phyloP scores from a whole-genome alignment of 2,888 invertebrate species.

The Drosophila nr. fundita region DNA sequence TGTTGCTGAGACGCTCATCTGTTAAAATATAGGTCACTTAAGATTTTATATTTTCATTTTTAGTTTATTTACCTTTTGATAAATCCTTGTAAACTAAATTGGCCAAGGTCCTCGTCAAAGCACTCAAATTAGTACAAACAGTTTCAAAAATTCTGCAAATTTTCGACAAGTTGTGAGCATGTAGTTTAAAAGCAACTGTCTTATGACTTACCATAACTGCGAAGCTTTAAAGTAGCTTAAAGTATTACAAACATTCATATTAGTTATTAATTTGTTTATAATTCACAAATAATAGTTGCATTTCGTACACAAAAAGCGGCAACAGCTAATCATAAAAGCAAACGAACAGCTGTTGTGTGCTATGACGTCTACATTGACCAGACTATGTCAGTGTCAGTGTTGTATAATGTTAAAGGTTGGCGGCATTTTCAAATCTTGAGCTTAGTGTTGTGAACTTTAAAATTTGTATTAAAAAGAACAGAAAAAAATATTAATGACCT shows the following conservation, averaged over 20 bases:
- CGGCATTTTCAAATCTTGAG: slow-evolving; percentile 31
- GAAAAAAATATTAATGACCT: not conserved
- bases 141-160: slow-evolving; percentile 83
- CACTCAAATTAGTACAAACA: slow-evolving; percentile 84
- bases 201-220: slow-evolving; percentile 37
- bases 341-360: slow-evolving; percentile 36
- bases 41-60: not conserved
- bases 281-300: not conserved
- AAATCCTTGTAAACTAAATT: slow-evolving; percentile 87
- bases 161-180: not conserved
- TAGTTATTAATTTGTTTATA: not conserved
- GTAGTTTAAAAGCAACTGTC: not conserved
- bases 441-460: not conserved
- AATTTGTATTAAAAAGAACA: not conserved
- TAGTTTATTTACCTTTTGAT: slow-evolving; percentile 55
- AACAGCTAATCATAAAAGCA: not conserved
- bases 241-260: not conserved
- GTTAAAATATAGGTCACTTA: not conserved
- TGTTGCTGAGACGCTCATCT: slow-evolving; percentile 53
- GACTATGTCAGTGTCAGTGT: slow-evolving; percentile 7
- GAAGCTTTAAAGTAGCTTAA: not conserved
- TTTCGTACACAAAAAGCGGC: not conserved
- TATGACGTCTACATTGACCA: slow-evolving; percentile 32
- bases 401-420: slow-evolving; percentile 4
- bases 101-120: slow-evolving; percentile 85